These are phyloP conservation scores for Acanthochromis polyacanthus DNA, from an alignment of 2,113 vertebrate species.

Conservation along the genomic window DNA sequence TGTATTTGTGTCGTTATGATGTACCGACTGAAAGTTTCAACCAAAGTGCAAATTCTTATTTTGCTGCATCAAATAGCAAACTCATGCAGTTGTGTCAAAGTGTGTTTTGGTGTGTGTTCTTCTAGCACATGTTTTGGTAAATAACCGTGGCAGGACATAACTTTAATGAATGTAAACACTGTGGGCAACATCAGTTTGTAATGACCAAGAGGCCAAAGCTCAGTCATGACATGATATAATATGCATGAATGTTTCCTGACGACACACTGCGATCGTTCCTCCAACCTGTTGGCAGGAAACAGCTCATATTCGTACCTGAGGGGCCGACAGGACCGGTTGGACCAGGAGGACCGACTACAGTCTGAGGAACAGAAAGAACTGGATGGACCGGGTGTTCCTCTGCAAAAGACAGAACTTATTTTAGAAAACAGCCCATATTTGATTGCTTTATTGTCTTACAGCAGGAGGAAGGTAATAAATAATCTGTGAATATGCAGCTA, in stretches of 20 bases:
- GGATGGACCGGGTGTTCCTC: conserved; percentile 27
- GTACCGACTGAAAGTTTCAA: too few relatives aligned
- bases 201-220: neutral
- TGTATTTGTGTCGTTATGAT: neutral
- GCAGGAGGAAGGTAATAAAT: neutral
- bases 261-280: neutral
- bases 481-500: neutral
- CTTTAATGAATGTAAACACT: neutral
- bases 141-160: neutral
- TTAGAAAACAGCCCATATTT: neutral
- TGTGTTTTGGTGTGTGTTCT: neutral
- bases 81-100: neutral
- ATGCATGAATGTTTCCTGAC: neutral
- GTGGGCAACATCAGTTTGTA: neutral
- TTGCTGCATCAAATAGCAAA: neutral
- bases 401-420: conserved; percentile 26
- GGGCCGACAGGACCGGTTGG: conserved; percentile 72
- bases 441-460: neutral
- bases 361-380: conserved; percentile 12
- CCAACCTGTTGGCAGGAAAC: neutral
- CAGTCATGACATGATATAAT: neutral
- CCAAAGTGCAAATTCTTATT: neutral
- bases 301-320: conserved; percentile 66
- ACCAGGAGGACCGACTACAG: conserved; percentile 83
- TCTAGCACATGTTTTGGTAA: neutral